Evolutionary conservation across 92 coral and sea anemone genomes (phyloP).

Genomic region (Epizoanthus illoricatus): DNA sequence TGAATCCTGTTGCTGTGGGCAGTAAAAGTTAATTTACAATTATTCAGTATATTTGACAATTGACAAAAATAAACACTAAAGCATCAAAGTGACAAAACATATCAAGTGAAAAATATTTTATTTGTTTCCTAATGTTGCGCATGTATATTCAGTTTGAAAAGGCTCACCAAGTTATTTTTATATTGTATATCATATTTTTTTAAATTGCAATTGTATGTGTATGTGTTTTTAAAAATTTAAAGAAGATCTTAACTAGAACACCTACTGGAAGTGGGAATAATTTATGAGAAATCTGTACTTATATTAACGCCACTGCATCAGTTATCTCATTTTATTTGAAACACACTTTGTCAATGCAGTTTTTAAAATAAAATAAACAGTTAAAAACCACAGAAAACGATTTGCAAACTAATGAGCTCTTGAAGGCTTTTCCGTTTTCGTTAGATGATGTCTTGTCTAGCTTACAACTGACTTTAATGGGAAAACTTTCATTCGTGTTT

Average conservation of each 20-base stretch:
- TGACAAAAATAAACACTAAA: no score
- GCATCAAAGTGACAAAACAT: no score
- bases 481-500: not conserved
- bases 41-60: no score
- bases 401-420: not conserved
- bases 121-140: no score
- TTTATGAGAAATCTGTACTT: not conserved
- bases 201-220: no score
- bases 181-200: no score
- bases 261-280: not conserved
- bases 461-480: not conserved
- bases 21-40: no score
- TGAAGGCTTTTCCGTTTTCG: not conserved
- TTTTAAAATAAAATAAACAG: not conserved
- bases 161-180: no score
- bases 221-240: no score
- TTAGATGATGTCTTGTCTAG: not conserved
- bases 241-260: not conserved
- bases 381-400: not conserved
- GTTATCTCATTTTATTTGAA: not conserved
- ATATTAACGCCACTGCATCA: not conserved
- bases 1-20: no score
- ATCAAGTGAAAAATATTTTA: no score
- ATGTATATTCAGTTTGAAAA: no score
- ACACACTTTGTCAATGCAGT: not conserved